These are phyloP conservation scores for Hermaeophaga mercurialis DNA, from an alignment of 2,888 invertebrate genomes.

Conservation along the genomic window DNA sequence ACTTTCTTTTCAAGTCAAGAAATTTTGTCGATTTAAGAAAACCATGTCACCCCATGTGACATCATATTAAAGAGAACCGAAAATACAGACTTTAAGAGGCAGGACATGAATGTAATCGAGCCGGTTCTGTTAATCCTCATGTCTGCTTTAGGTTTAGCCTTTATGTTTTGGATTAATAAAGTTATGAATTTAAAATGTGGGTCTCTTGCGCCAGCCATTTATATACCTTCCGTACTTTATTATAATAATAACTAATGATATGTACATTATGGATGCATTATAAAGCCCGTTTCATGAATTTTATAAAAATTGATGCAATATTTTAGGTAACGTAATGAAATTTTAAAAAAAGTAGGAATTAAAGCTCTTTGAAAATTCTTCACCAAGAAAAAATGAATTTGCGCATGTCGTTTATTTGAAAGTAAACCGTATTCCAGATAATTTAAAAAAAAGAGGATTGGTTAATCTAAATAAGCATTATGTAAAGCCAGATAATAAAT, in stretches of 20 bases:
- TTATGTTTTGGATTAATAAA: constrained; percentile 4
- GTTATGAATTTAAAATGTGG: constrained; percentile 5
- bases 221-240: neutral
- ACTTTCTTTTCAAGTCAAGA: too few relatives aligned
- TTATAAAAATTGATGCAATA: neutral
- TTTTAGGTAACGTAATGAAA: neutral
- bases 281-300: neutral
- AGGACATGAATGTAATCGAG: neutral
- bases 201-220: neutral
- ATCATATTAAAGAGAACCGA: too few relatives aligned
- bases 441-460: too few relatives aligned
- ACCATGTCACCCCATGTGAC: too few relatives aligned
- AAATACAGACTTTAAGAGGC: too few relatives aligned
- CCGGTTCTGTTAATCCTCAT: neutral
- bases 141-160: constrained; percentile 2
- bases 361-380: too few relatives aligned
- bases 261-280: neutral
- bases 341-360: neutral
- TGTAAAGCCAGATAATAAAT: too few relatives aligned
- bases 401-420: too few relatives aligned
- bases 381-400: too few relatives aligned
- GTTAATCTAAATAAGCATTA: too few relatives aligned
- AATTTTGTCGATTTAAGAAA: too few relatives aligned
- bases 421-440: too few relatives aligned
- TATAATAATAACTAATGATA: constrained; percentile 2